These are phyloP conservation scores for Paraplagusia blochii DNA, from an alignment of 2,113 vertebrate genomes.

Conservation along the genomic window DNA sequence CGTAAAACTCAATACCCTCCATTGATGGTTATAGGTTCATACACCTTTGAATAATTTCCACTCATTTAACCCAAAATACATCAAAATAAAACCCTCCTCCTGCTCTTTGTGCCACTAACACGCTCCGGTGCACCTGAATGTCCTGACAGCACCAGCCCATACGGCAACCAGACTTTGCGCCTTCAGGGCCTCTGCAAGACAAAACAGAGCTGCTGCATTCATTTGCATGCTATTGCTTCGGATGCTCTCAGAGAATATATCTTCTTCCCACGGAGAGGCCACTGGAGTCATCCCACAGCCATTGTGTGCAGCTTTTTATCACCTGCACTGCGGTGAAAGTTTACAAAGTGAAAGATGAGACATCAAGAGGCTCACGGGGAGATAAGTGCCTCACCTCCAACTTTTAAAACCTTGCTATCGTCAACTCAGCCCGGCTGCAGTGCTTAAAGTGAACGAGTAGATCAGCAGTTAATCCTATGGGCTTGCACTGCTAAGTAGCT, in stretches of 20 bases:
- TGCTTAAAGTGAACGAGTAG: constrained; percentile 71
- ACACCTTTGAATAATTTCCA: constrained; percentile 68
- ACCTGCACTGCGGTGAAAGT: constrained; percentile 51
- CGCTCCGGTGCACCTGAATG: constrained; percentile 62
- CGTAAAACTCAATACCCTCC: constrained; percentile 52
- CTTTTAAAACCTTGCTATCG: constrained; percentile 66
- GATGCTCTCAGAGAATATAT: constrained; percentile 28
- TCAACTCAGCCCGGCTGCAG: constrained; percentile 60
- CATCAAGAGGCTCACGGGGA: constrained; percentile 61
- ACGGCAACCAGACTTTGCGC: constrained; percentile 63
- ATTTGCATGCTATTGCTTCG: constrained; percentile 66
- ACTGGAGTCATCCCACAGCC: constrained; percentile 23
- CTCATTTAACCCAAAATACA: constrained; percentile 67
- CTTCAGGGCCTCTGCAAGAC: constrained; percentile 57
- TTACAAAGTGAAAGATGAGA: constrained; percentile 67
- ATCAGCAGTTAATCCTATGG: constrained; percentile 72
- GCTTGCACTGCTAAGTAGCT: constrained; percentile 68
- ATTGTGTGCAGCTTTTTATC: constrained; percentile 36
- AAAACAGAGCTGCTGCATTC: constrained; percentile 61
- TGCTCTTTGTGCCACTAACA: constrained; percentile 57
- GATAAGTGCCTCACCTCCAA: constrained; percentile 67
- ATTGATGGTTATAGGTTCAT: constrained; percentile 59
- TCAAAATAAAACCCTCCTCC: constrained; percentile 66
- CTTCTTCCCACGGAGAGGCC: constrained; percentile 48
- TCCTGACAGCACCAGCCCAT: constrained; percentile 51